Percentiles rank a stretch among this genome's conserved stretches.
Evolutionary conservation across 2,888 invertebrate species (phyloP).

Genomic region (Pristionchus entomophagus): DNA sequence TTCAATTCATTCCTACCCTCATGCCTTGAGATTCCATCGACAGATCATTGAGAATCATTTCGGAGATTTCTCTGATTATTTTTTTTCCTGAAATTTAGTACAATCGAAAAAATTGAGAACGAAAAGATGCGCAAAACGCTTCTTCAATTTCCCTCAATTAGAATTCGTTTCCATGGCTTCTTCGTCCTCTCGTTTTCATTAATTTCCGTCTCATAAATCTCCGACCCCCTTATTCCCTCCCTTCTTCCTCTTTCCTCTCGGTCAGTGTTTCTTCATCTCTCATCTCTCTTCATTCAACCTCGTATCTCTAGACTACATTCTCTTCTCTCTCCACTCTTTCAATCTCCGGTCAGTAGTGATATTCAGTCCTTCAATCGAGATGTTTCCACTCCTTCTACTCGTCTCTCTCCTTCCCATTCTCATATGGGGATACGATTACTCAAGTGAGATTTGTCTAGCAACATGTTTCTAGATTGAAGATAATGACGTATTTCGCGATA

Average conservation of each 20-base stretch:
- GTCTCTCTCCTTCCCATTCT: neutral
- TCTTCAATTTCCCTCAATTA: neutral
- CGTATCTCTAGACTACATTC: constrained; percentile 19
- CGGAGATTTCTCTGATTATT: no score
- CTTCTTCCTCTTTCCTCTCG: neutral
- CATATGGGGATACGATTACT: neutral
- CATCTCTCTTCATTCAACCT: neutral
- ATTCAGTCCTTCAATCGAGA: neutral
- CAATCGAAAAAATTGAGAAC: no score
- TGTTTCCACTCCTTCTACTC: neutral
- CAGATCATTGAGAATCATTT: no score
- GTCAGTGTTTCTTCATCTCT: neutral
- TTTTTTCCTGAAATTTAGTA: no score
- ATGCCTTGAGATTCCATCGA: no score
- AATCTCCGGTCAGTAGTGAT: neutral
- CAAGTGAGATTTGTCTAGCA: neutral
- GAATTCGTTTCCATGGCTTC: constrained; percentile 9
- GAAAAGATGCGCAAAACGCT: no score
- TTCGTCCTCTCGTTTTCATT: constrained; percentile 1
- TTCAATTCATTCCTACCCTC: no score
- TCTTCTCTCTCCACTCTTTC: neutral
- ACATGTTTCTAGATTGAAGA: no score
- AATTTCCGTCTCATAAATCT: neutral
- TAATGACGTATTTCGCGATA: no score
- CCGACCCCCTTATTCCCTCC: neutral